These are phyloP conservation scores for Palythoa grandis DNA, from an alignment of 92 coral and sea anemone species.

Conservation along the genomic window DNA sequence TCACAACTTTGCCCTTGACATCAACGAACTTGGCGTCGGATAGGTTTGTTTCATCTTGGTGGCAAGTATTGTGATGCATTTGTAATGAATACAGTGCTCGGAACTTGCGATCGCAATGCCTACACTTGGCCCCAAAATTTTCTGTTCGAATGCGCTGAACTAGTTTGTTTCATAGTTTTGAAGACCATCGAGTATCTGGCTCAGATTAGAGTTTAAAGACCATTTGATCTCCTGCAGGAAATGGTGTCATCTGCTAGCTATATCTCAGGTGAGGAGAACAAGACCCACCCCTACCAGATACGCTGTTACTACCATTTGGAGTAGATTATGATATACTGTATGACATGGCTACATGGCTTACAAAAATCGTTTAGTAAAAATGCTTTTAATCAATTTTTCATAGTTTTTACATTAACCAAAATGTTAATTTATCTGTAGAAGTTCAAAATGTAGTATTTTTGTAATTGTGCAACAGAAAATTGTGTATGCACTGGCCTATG, in stretches of 20 bases:
- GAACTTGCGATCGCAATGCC: background rate
- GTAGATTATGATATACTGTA: too few relatives aligned
- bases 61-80: background rate
- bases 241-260: background rate
- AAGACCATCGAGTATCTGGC: background rate
- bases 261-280: too few relatives aligned
- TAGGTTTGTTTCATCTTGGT: too few relatives aligned
- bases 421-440: slow-evolving; percentile 37
- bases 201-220: background rate
- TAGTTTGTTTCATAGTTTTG: background rate
- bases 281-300: too few relatives aligned
- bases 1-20: too few relatives aligned
- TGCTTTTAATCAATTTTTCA: slow-evolving; percentile 2
- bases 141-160: background rate
- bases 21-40: too few relatives aligned
- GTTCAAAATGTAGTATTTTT: slow-evolving; percentile 51
- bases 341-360: background rate
- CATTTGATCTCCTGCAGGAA: background rate
- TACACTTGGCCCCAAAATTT: background rate
- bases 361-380: background rate
- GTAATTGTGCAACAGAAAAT: slow-evolving; percentile 37
- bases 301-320: background rate
- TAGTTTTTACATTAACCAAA: background rate
- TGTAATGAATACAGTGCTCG: background rate
- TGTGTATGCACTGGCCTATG: slow-evolving; percentile 51